Conservation (phyloP, 2,888 invertebrate genomes). For the Suillia variegata region DNA sequence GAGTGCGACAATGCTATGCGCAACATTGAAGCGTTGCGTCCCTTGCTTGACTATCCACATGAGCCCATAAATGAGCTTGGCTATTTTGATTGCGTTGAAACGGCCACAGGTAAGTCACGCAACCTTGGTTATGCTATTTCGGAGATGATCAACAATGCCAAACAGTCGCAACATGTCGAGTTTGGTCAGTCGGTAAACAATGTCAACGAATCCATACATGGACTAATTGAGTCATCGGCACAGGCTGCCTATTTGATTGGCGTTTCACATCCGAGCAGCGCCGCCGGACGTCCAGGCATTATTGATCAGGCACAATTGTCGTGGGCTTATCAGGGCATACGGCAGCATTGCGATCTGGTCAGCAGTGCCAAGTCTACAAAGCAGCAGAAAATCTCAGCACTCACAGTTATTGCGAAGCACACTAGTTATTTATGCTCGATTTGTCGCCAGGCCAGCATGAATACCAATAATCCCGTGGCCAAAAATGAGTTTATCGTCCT, state of each 20-base stretch:
- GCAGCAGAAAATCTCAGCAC: constrained; percentile 85
- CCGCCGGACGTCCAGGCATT: constrained; percentile 85
- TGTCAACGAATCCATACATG: constrained; percentile 87
- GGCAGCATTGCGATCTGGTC: constrained; percentile 82
- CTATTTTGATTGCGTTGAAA: constrained; percentile 93
- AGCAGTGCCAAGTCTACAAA: constrained; percentile 75
- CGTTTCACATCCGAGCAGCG: constrained; percentile 87
- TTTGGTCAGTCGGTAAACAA: constrained; percentile 83
- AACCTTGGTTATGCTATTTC: constrained; percentile 89
- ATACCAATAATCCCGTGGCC: constrained; percentile 87
- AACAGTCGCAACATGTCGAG: constrained; percentile 81
- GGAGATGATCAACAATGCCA: constrained; percentile 91
- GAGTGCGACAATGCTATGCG: constrained; percentile 96
- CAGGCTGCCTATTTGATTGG: constrained; percentile 96
- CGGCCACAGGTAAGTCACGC: constrained; percentile 87
- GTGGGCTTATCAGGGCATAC: constrained; percentile 88
- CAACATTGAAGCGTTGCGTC: constrained; percentile 84
- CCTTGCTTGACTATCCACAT: constrained; percentile 81
- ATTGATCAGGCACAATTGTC: constrained; percentile 88
- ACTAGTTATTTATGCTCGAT: constrained; percentile 95
- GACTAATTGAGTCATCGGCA: constrained; percentile 89
- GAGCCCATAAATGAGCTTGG: constrained; percentile 87
- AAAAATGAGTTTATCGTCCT: constrained; percentile 97
- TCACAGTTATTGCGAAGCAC: constrained; percentile 94
- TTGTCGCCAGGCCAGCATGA: constrained; percentile 90